phyloP scores from a whole-genome alignment of 1,140 invertebrate species.

The Drosophila leontia region DNA sequence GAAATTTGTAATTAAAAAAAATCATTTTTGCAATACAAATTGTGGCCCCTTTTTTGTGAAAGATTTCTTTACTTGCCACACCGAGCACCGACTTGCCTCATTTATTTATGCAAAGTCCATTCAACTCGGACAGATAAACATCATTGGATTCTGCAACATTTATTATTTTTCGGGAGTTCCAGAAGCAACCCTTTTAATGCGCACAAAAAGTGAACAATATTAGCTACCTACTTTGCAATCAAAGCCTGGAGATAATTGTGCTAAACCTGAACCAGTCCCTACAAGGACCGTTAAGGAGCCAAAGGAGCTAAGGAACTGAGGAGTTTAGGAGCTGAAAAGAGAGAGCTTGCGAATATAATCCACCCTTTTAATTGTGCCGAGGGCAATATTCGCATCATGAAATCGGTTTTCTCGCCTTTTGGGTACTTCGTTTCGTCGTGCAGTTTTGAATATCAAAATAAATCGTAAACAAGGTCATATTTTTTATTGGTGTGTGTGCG shows the following conservation, averaged over 20 bases:
- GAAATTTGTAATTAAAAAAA: conserved; percentile 20
- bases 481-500: conserved; percentile 57
- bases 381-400: conserved; percentile 56
- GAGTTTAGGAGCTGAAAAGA: conserved; percentile 24
- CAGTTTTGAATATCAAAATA: conserved; percentile 84
- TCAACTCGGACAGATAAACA: conserved; percentile 56
- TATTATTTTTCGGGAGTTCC: conserved; percentile 14
- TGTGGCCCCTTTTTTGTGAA: conserved; percentile 2
- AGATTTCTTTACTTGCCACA: conserved; percentile 18
- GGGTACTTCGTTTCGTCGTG: conserved; percentile 43
- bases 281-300: conserved; percentile 15
- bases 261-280: conserved; percentile 53
- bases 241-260: conserved; percentile 67
- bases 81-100: conserved; percentile 26
- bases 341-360: conserved; percentile 29
- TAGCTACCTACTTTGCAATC: conserved; percentile 65
- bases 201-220: conserved; percentile 32
- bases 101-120: conserved; percentile 54
- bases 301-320: conserved; percentile 2
- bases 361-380: conserved; percentile 46
- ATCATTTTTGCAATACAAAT: conserved; percentile 1
- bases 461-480: conserved; percentile 83
- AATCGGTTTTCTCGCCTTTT: conserved; percentile 38
- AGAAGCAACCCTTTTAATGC: conserved; percentile 29
- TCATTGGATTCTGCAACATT: conserved; percentile 36